A percentile compares a stretch with the other conserved stretches of the same genome.
Evolutionary conservation across 2,888 invertebrate species (phyloP).

Genomic region (Pasiphila rectangulata): DNA sequence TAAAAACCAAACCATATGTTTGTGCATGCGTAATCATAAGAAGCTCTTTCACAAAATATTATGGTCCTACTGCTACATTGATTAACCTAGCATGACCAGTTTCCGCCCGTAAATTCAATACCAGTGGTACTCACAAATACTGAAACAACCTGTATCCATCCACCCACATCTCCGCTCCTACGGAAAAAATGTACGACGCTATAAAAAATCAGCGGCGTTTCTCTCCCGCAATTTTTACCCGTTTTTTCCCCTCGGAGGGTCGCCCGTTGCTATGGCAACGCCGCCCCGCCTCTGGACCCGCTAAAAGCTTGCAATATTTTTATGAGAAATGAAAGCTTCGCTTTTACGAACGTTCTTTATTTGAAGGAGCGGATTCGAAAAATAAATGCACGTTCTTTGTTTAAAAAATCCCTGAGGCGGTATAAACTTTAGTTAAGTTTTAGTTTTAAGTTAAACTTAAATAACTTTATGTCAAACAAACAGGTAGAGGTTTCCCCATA

Average conservation of each 20-base stretch:
- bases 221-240: slow-evolving; percentile 78
- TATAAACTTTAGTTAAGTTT: too few relatives aligned
- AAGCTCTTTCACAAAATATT: too few relatives aligned
- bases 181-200: slow-evolving; percentile 79
- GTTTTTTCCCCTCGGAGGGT: slow-evolving; percentile 79
- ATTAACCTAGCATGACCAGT: too few relatives aligned
- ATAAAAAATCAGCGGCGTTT: slow-evolving; percentile 79
- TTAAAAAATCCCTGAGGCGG: too few relatives aligned
- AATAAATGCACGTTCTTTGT: background rate
- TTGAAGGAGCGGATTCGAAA: background rate
- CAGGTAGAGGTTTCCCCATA: too few relatives aligned
- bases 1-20: too few relatives aligned
- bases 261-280: slow-evolving; percentile 70
- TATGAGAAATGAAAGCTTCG: slow-evolving; percentile 53
- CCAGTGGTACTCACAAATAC: too few relatives aligned
- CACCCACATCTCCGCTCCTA: slow-evolving; percentile 51
- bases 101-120: too few relatives aligned
- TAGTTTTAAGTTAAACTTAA: too few relatives aligned
- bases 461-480: too few relatives aligned
- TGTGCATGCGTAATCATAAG: too few relatives aligned
- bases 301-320: slow-evolving; percentile 74
- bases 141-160: slow-evolving; percentile 47
- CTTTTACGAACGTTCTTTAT: slow-evolving; percentile 32
- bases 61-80: too few relatives aligned
- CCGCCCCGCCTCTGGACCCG: slow-evolving; percentile 47